A percentile compares a stretch with the other conserved stretches of the same genome.
Evolutionary conservation across 1,140 invertebrate species (phyloP).

Genomic region (Akabosia matsudoensis): DNA sequence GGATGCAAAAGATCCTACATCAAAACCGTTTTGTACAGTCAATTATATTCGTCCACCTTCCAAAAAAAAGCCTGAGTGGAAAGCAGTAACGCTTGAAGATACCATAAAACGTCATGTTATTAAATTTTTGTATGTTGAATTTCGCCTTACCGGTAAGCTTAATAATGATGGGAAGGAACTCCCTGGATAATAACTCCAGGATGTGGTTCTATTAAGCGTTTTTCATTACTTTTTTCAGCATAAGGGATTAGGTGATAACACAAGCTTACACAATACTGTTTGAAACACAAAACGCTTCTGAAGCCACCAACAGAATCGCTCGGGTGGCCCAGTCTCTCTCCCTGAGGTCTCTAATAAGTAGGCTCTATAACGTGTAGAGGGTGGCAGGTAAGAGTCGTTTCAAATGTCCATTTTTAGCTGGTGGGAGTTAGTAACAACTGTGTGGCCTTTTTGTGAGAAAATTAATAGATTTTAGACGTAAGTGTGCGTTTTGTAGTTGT

Average conservation of each 20-base stretch:
- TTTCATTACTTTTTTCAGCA: not conserved
- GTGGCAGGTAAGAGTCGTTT: not conserved
- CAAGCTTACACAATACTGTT: not conserved
- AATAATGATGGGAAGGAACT: conserved; percentile 7
- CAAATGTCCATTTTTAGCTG: not conserved
- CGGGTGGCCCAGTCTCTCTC: conserved; percentile 21
- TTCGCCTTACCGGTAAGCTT: not conserved
- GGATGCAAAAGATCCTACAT: no score
- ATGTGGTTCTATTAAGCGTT: not conserved
- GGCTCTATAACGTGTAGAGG: not conserved
- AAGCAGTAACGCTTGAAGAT: no score
- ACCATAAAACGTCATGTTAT: no score
- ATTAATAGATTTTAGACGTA: not conserved
- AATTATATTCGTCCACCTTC: no score
- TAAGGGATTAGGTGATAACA: conserved; percentile 10
- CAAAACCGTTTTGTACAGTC: no score
- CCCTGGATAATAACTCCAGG: conserved; percentile 10
- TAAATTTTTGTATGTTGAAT: no score
- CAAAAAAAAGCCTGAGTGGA: no score
- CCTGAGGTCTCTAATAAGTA: conserved; percentile 21
- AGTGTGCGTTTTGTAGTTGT: not conserved
- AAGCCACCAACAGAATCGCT: not conserved
- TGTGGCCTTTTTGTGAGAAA: not conserved
- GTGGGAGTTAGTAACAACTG: not conserved
- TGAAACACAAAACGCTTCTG: not conserved